Percentiles rank a stretch among this genome's conserved stretches.
Conservation (phyloP, 2,888 invertebrate species). For the Phania funesta region DNA sequence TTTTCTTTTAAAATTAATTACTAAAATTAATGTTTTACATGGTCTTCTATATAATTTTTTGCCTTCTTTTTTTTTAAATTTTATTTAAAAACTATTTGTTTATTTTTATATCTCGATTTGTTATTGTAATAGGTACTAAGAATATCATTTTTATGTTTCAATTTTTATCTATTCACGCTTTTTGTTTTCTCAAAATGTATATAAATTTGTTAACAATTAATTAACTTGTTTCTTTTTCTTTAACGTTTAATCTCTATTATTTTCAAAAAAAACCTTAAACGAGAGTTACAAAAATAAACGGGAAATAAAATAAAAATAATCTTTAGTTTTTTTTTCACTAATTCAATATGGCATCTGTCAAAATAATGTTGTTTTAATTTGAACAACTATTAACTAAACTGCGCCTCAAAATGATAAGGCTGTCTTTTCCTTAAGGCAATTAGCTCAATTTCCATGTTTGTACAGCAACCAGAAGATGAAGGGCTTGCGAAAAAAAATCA, state of each 20-base stretch:
- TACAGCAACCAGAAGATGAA: too few species aligned
- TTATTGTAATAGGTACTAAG: constrained; percentile 78
- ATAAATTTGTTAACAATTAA: constrained; percentile 59
- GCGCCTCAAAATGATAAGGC: not conserved
- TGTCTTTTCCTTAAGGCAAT: not conserved
- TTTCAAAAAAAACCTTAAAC: constrained; percentile 8
- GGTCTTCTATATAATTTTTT: constrained; percentile 25
- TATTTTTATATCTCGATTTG: constrained; percentile 40
- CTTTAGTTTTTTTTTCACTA: constrained; percentile 35
- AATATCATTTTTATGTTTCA: constrained; percentile 75
- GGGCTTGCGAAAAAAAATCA: too few species aligned
- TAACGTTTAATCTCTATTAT: constrained; percentile 44
- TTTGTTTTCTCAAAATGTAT: constrained; percentile 6
- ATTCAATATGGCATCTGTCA: constrained; percentile 63
- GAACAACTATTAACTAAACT: constrained; percentile 43
- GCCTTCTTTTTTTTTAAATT: constrained; percentile 10
- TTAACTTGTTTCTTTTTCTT: constrained; percentile 31
- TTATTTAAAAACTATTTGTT: constrained; percentile 33
- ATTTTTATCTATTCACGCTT: constrained; percentile 59
- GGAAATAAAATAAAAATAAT: constrained; percentile 14
- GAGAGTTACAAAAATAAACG: not conserved
- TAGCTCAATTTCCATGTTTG: too few species aligned
- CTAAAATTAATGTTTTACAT: constrained; percentile 8
- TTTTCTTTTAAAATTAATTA: constrained; percentile 1
- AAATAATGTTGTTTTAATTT: constrained; percentile 36